These are phyloP conservation scores for Eupithecia centaureata DNA, from an alignment of 2,888 invertebrate genomes.

Conservation along the genomic window DNA sequence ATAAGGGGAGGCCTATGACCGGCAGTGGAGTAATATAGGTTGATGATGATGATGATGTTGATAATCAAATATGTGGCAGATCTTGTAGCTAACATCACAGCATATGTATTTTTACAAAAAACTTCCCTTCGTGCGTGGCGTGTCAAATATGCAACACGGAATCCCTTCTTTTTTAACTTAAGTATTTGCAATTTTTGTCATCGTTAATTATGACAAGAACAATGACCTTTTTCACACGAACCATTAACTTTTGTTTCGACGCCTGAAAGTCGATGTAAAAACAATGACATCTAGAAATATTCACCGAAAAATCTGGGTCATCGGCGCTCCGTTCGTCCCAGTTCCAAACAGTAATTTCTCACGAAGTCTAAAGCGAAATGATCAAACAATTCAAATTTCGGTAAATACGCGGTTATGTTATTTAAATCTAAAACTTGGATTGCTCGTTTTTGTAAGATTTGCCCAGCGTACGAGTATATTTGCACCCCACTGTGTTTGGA, in stretches of 20 bases:
- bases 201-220: neutral
- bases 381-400: slow-evolving; percentile 7
- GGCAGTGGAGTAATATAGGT: no score
- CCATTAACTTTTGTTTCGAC: neutral
- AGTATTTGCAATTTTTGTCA: neutral
- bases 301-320: slow-evolving; percentile 11
- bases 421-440: neutral
- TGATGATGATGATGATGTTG: no score
- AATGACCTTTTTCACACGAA: neutral
- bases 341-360: slow-evolving; percentile 7
- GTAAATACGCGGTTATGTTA: neutral
- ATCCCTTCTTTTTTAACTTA: no score
- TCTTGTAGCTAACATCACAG: no score
- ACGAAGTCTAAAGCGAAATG: slow-evolving; percentile 12
- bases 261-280: slow-evolving; percentile 6
- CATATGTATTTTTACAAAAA: no score
- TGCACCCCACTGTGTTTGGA: no score
- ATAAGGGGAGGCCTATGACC: no score
- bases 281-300: slow-evolving; percentile 9
- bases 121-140: no score
- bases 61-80: no score
- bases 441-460: neutral
- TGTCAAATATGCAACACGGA: no score
- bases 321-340: slow-evolving; percentile 1
- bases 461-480: no score